Conservation (phyloP, 2,888 invertebrate species). For the Trachelus troglodyta region DNA sequence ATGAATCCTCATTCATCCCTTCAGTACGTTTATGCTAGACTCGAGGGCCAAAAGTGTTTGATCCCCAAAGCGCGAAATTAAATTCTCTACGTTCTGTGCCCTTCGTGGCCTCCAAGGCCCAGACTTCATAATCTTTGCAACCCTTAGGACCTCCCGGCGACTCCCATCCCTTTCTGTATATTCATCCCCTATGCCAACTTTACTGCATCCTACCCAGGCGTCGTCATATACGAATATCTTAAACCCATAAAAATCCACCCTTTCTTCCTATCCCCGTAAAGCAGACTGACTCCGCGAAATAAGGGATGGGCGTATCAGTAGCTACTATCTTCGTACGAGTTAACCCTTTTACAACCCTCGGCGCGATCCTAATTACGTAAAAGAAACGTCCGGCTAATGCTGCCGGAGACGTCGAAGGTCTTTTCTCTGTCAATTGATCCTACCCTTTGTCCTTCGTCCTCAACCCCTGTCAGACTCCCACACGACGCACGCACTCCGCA, state of each 20-base stretch:
- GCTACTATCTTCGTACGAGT: neutral
- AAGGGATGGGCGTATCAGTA: neutral
- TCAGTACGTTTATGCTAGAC: slow-evolving; percentile 9
- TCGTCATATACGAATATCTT: neutral
- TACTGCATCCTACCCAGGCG: slow-evolving; percentile 12
- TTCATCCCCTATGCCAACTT: neutral
- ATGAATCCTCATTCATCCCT: neutral
- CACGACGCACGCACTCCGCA: slow-evolving; percentile 1
- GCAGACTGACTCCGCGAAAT: neutral
- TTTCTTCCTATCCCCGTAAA: neutral
- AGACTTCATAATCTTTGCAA: neutral
- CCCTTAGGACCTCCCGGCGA: neutral
- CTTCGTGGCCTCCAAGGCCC: neutral
- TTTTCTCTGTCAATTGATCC: neutral
- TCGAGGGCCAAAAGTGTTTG: slow-evolving; percentile 15
- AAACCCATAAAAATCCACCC: neutral
- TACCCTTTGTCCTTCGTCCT: neutral
- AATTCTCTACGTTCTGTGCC: slow-evolving; percentile 20
- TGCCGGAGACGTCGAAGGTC: slow-evolving; percentile 13
- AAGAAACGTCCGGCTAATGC: slow-evolving; percentile 44
- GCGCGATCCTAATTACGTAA: slow-evolving; percentile 44
- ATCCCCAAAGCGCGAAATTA: slow-evolving; percentile 22
- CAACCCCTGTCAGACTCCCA: slow-evolving; percentile 12
- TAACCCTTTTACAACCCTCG: slow-evolving; percentile 34
- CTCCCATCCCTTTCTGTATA: neutral